Evolutionary conservation across 2,113 vertebrate species (phyloP).

Genomic region (Pseudopipra pipra): DNA sequence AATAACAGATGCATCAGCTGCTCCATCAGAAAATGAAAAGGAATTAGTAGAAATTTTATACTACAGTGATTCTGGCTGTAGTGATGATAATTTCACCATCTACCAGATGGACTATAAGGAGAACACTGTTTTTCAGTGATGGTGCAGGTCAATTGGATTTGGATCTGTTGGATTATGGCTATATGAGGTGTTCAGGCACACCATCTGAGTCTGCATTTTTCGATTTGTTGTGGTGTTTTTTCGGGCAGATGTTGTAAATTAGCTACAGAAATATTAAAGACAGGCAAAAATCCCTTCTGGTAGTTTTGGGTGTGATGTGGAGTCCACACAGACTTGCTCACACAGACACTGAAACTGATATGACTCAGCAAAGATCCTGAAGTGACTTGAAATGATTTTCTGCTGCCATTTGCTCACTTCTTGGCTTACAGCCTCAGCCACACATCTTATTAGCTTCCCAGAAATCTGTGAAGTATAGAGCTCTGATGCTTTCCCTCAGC

Average conservation of each 20-base stretch:
- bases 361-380: constrained; percentile 47
- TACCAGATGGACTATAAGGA: background rate
- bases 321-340: constrained; percentile 42
- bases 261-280: constrained; percentile 61
- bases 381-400: constrained; percentile 41
- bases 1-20: background rate
- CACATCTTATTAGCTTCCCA: constrained; percentile 35
- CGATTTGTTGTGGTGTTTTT: constrained; percentile 33
- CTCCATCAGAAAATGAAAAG: background rate
- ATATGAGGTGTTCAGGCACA: constrained; percentile 37
- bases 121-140: background rate
- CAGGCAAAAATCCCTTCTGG: constrained; percentile 35
- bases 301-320: constrained; percentile 31
- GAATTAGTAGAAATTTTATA: background rate
- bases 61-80: background rate
- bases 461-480: constrained; percentile 47
- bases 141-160: constrained; percentile 18
- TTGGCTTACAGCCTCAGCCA: constrained; percentile 19
- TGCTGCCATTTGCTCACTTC: constrained; percentile 18
- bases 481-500: constrained; percentile 43
- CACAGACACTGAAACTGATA: constrained; percentile 51
- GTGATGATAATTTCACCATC: background rate
- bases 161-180: constrained; percentile 42
- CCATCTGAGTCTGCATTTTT: constrained; percentile 46
- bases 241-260: constrained; percentile 67